Evolutionary conservation across 2,113 vertebrate genomes (phyloP).

Genomic region (Parotia lawesii): DNA sequence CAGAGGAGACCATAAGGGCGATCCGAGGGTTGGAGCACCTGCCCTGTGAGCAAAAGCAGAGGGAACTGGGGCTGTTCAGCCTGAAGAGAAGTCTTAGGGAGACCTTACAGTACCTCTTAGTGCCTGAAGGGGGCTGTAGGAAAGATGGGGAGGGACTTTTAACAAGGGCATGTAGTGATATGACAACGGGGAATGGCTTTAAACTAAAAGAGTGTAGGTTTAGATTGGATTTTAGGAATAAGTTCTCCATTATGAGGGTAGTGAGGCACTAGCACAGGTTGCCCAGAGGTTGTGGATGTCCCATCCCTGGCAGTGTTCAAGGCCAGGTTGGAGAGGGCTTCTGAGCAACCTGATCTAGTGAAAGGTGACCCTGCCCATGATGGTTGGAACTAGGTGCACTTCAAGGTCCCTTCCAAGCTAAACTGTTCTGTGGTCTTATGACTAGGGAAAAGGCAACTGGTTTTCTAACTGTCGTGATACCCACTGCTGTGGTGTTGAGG

Average conservation of each 20-base stretch:
- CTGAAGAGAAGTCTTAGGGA: background rate
- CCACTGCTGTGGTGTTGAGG: no score
- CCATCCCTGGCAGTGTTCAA: background rate
- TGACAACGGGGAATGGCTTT: background rate
- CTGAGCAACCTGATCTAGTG: background rate
- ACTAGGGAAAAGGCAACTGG: background rate
- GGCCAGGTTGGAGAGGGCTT: background rate
- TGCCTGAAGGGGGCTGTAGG: background rate
- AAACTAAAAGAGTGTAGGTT: background rate
- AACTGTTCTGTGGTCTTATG: background rate
- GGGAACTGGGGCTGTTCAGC: background rate
- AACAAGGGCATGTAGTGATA: background rate
- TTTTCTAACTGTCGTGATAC: no score
- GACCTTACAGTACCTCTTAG: background rate
- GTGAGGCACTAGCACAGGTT: background rate
- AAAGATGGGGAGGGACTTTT: background rate
- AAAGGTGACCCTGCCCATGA: background rate
- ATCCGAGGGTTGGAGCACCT: no score
- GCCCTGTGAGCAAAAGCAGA: background rate
- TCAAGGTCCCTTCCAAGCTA: background rate
- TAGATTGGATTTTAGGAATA: background rate
- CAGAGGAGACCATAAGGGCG: background rate
- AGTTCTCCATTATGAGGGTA: background rate
- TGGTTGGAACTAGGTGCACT: no score
- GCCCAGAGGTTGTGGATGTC: background rate